Percentiles rank a stretch among this genome's conserved stretches.
phyloP scores from a whole-genome alignment of 2,113 vertebrate species.

The Stigmatopora argus region DNA sequence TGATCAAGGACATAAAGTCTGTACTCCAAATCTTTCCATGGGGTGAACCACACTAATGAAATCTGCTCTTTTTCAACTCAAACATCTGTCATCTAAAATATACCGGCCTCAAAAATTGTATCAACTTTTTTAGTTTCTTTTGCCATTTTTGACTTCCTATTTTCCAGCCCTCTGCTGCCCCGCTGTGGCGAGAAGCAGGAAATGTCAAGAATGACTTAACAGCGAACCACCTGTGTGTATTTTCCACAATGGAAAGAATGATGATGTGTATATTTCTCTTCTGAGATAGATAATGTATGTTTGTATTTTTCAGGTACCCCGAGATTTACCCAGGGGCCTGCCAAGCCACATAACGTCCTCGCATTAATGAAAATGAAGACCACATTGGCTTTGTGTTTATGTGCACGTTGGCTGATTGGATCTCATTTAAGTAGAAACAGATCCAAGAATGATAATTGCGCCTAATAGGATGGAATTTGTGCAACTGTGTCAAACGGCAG shows the following conservation, averaged over 20 bases:
- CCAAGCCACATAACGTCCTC: slow-evolving; percentile 49
- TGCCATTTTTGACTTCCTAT: not conserved
- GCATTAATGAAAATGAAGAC: slow-evolving; percentile 69
- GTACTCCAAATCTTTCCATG: slow-evolving; percentile 35
- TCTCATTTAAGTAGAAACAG: slow-evolving; percentile 69
- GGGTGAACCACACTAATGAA: slow-evolving; percentile 43
- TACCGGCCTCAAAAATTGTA: slow-evolving; percentile 44
- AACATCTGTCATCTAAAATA: slow-evolving; percentile 47
- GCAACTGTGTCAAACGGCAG: slow-evolving; percentile 61
- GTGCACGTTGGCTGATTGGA: slow-evolving; percentile 63
- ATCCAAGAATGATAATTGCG: slow-evolving; percentile 75
- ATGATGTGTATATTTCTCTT: slow-evolving; percentile 46
- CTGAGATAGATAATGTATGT: slow-evolving; percentile 60
- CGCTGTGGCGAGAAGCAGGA: slow-evolving; percentile 45
- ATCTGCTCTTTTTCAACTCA: slow-evolving; percentile 49
- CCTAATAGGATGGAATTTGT: slow-evolving; percentile 69
- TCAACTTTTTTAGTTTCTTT: slow-evolving; percentile 14
- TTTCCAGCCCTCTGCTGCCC: slow-evolving; percentile 56
- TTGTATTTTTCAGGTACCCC: slow-evolving; percentile 59
- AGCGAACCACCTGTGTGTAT: slow-evolving; percentile 51
- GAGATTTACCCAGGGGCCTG: slow-evolving; percentile 41
- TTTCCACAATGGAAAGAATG: slow-evolving; percentile 48
- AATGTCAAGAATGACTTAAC: slow-evolving; percentile 17
- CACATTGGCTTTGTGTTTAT: slow-evolving; percentile 61
- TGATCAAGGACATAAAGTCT: slow-evolving; percentile 36